Conservation (phyloP, 2,797 vertebrate genomes). For the Phrynocephalus guinanensis region DNA sequence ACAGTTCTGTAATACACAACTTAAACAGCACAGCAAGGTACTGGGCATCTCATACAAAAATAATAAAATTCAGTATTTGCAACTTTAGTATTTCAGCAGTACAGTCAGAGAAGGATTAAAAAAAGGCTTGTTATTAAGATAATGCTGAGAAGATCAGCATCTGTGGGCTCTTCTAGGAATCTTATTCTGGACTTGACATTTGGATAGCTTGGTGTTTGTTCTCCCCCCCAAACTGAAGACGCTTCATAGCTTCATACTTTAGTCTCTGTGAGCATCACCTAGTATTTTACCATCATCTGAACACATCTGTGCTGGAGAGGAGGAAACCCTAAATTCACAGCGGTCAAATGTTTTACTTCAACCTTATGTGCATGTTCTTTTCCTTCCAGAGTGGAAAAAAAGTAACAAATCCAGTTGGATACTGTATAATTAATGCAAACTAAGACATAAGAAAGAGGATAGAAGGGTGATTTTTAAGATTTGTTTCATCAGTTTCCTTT, state of each 20-base stretch:
- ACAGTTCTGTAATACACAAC: constrained; percentile 81
- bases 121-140: constrained; percentile 77
- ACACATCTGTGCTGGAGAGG: constrained; percentile 50
- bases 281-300: constrained; percentile 70
- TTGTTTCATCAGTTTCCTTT: constrained; percentile 58
- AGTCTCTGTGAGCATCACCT: constrained; percentile 69
- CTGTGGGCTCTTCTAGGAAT: constrained; percentile 72
- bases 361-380: constrained; percentile 75
- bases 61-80: constrained; percentile 80
- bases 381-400: constrained; percentile 64
- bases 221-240: constrained; percentile 65
- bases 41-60: constrained; percentile 80
- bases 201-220: constrained; percentile 61
- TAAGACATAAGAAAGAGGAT: constrained; percentile 61
- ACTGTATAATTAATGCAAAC: constrained; percentile 49
- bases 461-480: constrained; percentile 44
- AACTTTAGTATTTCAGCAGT: constrained; percentile 78
- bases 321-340: constrained; percentile 60
- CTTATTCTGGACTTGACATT: constrained; percentile 71
- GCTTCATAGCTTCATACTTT: constrained; percentile 66
- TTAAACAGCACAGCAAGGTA: constrained; percentile 83
- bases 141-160: constrained; percentile 74
- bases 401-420: constrained; percentile 65
- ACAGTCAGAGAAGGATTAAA: constrained; percentile 77
- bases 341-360: constrained; percentile 67